Base-by-base conservation (phyloP, 2,888 invertebrate species). In the Didymodactylos carnosus region DNA sequence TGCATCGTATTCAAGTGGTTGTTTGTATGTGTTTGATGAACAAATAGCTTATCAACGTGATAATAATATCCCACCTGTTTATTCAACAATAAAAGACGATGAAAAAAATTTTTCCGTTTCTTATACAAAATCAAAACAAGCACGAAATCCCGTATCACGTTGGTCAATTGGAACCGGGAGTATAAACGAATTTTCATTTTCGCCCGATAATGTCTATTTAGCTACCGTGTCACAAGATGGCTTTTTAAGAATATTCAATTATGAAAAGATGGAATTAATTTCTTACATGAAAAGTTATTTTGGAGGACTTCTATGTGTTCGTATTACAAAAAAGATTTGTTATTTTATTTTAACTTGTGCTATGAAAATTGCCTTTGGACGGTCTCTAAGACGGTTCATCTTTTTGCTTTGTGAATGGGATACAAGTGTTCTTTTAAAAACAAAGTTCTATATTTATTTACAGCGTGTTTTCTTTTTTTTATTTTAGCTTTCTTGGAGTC, bases 121-220 rank as follows among this genome's bases (percentile, higher is more conserved):
- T 8, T 62, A 62, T 35, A 35, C 35, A 62, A 62, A 62, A 62
- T 19, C 35, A 10, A 62, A 62, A 35, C 29, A 62, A 29, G 62
- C 62, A 62, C 62, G 62, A 14, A 62, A 62, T 35, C 62, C 62
- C 2, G 62, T 62, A 25, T 16, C 62, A 10, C 62, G 62, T 4
- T 62, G 62, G 62, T 62, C 62, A 14, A 62, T 62, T 62, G 62
- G 62, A 5, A 62, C 7, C 35, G 40, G 43, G 3, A 70, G 71
- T 80, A 91, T 99, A 80, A 97, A 98, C 83, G 94, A 97, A 84
- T 91, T 98, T 85, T 90, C 91, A 74, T 99, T 99, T 84, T 94
- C 94, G 69, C 94, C 95, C 0, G 92, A 92, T 84, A 81, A 91
- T 90, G 87, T 91, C 73, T 91, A 93, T 84, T 85, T 98, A 78